phyloP scores from a whole-genome alignment of 2,888 invertebrate genomes.

The Drosophila flavopinicola region DNA sequence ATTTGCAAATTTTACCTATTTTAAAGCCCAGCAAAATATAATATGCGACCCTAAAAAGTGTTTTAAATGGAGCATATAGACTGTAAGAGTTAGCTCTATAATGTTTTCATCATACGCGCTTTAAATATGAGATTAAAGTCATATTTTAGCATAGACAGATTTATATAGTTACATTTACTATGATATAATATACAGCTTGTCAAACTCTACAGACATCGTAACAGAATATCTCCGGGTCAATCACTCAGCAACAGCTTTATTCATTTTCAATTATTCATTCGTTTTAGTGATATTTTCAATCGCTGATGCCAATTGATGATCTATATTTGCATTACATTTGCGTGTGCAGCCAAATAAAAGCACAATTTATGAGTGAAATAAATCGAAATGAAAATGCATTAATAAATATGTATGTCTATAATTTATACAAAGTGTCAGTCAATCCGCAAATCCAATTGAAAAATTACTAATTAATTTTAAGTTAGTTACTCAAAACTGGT shows the following conservation, averaged over 20 bases:
- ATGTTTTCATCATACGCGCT: too few relatives aligned
- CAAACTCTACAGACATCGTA: too few relatives aligned
- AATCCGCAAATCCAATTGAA: background rate
- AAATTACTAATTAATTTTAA: conserved; percentile 8
- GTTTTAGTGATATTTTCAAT: conserved; percentile 1
- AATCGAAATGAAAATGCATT: conserved; percentile 14
- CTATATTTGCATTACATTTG: conserved; percentile 8
- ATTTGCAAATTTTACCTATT: conserved; percentile 13
- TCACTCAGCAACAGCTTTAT: background rate
- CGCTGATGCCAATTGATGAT: background rate
- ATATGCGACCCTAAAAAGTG: background rate
- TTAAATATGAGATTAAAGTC: too few relatives aligned
- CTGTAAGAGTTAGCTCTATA: too few relatives aligned
- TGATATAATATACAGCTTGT: too few relatives aligned
- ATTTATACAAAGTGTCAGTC: conserved; percentile 3
- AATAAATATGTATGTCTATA: conserved; percentile 16
- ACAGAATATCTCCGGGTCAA: background rate
- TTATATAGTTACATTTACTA: too few relatives aligned
- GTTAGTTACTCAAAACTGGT: conserved; percentile 5
- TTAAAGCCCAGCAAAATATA: conserved; percentile 8
- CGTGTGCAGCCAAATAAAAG: background rate
- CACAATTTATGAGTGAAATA: background rate
- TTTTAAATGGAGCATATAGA: too few relatives aligned
- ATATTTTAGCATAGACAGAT: too few relatives aligned
- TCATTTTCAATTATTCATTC: conserved; percentile 2